phyloP scores from a whole-genome alignment of 2,888 invertebrate species.

The Ctena decussata region DNA sequence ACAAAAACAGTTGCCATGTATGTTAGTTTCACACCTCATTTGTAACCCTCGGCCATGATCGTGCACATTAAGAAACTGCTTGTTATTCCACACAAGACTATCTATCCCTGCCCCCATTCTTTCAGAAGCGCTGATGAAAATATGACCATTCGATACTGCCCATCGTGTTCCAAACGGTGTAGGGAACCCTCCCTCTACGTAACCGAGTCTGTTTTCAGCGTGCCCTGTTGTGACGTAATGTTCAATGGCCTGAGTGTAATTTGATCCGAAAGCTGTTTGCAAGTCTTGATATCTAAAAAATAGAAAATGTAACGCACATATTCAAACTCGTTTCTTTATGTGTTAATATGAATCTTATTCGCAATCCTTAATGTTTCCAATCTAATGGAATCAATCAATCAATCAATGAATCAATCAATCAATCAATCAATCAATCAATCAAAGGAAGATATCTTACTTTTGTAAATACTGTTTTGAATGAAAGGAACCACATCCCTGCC shows the following conservation, averaged over 20 bases:
- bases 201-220: constrained; percentile 50
- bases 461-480: constrained; percentile 64
- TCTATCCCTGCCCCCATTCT: constrained; percentile 67
- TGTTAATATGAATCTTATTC: no score
- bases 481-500: constrained; percentile 62
- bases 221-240: constrained; percentile 52
- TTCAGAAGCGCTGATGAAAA: constrained; percentile 62
- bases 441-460: no score
- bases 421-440: no score
- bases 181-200: neutral
- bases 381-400: no score
- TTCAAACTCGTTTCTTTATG: no score
- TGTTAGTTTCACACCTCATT: constrained; percentile 56
- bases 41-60: constrained; percentile 69
- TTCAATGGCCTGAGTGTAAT: constrained; percentile 55
- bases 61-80: constrained; percentile 53
- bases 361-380: no score
- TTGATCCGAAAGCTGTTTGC: constrained; percentile 40
- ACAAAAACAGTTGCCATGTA: constrained; percentile 63
- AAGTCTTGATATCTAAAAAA: constrained; percentile 59
- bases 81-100: constrained; percentile 68
- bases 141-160: constrained; percentile 49
- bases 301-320: neutral
- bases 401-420: no score
- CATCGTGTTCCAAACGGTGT: constrained; percentile 47